These are phyloP conservation scores for Epirrita christyi DNA, from an alignment of 2,888 invertebrate genomes.

Conservation along the genomic window DNA sequence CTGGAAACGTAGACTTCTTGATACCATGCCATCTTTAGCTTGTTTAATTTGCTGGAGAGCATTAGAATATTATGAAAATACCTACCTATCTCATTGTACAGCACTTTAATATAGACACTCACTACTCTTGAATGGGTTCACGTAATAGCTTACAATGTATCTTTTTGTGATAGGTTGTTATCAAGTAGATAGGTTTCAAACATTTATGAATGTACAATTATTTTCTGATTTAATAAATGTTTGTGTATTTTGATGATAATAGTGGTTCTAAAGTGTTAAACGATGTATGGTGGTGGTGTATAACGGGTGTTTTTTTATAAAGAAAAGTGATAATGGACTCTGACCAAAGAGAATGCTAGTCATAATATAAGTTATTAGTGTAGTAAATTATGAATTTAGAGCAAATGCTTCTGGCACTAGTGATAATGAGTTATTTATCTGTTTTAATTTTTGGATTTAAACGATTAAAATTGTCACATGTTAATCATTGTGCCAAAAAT, in stretches of 20 bases:
- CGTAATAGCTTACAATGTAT: too few relatives aligned
- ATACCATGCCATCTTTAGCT: too few relatives aligned
- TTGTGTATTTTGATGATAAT: constrained; percentile 9
- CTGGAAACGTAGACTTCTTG: constrained; percentile 8
- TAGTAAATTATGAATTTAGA: constrained; percentile 19
- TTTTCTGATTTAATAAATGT: constrained; percentile 7
- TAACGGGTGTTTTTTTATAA: constrained; percentile 9
- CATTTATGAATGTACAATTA: background rate
- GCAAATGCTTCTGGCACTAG: constrained; percentile 29
- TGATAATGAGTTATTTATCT: constrained; percentile 7
- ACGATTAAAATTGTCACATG: constrained; percentile 21
- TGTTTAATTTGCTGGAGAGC: too few relatives aligned
- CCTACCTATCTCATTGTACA: too few relatives aligned
- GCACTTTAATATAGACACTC: too few relatives aligned
- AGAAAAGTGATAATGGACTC: constrained; percentile 36
- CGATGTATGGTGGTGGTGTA: constrained; percentile 29
- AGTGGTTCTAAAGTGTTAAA: constrained; percentile 13
- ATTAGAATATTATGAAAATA: too few relatives aligned
- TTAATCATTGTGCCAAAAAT: constrained; percentile 32
- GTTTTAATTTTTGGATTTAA: constrained; percentile 18
- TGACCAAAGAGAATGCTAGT: constrained; percentile 39
- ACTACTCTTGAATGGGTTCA: too few relatives aligned
- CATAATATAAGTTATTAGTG: constrained; percentile 34
- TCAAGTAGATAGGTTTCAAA: constrained; percentile 5
- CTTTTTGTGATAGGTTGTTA: background rate